Conservation (phyloP, 2,113 vertebrate genomes). For the Corvus cornix region DNA sequence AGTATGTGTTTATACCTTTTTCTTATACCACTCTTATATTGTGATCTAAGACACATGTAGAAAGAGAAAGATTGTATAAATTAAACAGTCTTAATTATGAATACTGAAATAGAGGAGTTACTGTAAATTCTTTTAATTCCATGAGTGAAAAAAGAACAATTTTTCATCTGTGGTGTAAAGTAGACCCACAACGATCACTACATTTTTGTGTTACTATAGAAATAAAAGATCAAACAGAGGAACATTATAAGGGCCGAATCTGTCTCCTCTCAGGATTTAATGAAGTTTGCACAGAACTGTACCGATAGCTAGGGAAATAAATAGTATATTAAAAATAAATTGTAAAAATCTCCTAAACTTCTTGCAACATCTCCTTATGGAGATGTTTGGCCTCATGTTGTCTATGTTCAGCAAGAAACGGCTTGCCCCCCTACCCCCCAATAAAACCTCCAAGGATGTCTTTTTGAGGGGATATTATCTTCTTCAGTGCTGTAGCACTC, state of each 20-base stretch:
- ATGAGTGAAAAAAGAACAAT: background rate
- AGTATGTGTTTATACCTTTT: background rate
- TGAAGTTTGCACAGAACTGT: background rate
- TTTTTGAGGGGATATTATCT: background rate
- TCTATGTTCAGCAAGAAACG: background rate
- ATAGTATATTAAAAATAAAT: background rate
- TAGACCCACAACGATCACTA: background rate
- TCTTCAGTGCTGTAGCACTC: background rate
- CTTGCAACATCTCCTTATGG: background rate
- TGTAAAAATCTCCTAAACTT: accelerated
- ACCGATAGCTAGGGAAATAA: background rate
- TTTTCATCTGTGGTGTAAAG: background rate
- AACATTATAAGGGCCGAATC: background rate
- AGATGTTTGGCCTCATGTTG: background rate
- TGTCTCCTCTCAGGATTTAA: background rate
- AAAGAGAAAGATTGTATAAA: background rate
- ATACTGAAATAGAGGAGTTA: background rate
- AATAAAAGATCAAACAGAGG: background rate
- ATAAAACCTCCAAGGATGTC: background rate
- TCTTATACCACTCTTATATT: background rate
- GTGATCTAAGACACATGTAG: background rate
- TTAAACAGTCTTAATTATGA: background rate
- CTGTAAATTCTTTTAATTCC: background rate
- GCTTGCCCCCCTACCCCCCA: accelerated
- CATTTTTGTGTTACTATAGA: background rate